Evolutionary conservation across 2,113 vertebrate species (phyloP).

Genomic region (Clarias batrachus): DNA sequence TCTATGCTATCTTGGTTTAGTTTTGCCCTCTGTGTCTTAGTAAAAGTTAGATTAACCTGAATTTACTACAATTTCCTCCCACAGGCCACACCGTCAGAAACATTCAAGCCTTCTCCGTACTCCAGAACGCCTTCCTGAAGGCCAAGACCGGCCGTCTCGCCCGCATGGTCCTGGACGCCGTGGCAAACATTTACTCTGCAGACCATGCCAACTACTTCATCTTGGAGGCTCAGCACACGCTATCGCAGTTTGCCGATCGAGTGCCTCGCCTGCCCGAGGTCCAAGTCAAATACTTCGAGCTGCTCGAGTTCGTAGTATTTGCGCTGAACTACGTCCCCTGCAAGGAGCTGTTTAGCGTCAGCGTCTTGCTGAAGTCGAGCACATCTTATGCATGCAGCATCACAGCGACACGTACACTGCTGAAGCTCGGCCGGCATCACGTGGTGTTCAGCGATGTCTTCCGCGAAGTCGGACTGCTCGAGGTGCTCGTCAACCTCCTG

Average conservation of each 20-base stretch:
- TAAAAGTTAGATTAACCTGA: background rate
- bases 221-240: constrained; percentile 91
- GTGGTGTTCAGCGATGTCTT: constrained; percentile 95
- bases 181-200: constrained; percentile 89
- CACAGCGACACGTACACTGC: constrained; percentile 84
- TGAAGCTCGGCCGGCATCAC: constrained; percentile 90
- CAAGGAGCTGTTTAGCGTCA: constrained; percentile 97
- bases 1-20: background rate
- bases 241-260: constrained; percentile 93
- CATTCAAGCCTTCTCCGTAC: constrained; percentile 92
- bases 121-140: constrained; percentile 94
- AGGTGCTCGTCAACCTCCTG: constrained; percentile 95
- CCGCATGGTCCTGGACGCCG: constrained; percentile 90
- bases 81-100: constrained; percentile 92
- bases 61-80: constrained; percentile 34
- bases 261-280: constrained; percentile 88
- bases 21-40: background rate
- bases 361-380: constrained; percentile 93
- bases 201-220: constrained; percentile 98
- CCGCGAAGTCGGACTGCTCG: constrained; percentile 94
- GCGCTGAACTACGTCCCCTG: constrained; percentile 97
- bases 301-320: constrained; percentile 95
- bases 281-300: constrained; percentile 95
- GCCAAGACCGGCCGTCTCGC: constrained; percentile 89
- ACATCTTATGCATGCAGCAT: constrained; percentile 90